Percentiles rank a stretch among this genome's conserved stretches.
These are phyloP conservation scores for Chionis minor DNA, from an alignment of 2,113 vertebrate genomes.

Conservation along the genomic window DNA sequence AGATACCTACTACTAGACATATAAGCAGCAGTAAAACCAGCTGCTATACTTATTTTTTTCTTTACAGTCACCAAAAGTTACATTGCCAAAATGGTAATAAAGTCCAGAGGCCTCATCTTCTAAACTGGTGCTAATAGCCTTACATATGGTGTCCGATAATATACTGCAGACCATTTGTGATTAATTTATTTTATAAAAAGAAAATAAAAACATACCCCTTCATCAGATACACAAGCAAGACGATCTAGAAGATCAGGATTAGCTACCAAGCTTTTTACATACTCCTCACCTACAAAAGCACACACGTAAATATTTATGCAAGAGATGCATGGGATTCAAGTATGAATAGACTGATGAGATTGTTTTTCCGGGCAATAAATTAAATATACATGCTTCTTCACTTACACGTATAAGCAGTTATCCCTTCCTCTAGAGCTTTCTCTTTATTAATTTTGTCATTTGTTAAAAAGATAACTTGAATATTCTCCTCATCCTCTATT, in stretches of 20 bases:
- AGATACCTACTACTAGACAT: neutral
- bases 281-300: constrained; percentile 88
- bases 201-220: constrained; percentile 78
- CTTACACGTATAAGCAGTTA: constrained; percentile 91
- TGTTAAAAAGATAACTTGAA: constrained; percentile 90
- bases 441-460: constrained; percentile 91
- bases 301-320: neutral
- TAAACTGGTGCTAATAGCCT: neutral
- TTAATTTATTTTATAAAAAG: neutral
- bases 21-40: neutral
- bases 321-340: neutral
- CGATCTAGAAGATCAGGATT: constrained; percentile 95
- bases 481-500: constrained; percentile 57
- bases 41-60: neutral
- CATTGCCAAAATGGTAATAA: neutral
- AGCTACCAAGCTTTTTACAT: constrained; percentile 88
- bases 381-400: neutral
- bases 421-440: constrained; percentile 84
- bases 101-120: neutral
- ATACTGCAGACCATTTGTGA: neutral
- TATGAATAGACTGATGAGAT: neutral
- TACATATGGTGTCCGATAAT: neutral
- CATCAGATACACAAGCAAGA: constrained; percentile 87
- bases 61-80: neutral
- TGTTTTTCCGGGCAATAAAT: neutral